phyloP scores from a whole-genome alignment of 2,113 vertebrate species.

The Cochlearius cochlearius region DNA sequence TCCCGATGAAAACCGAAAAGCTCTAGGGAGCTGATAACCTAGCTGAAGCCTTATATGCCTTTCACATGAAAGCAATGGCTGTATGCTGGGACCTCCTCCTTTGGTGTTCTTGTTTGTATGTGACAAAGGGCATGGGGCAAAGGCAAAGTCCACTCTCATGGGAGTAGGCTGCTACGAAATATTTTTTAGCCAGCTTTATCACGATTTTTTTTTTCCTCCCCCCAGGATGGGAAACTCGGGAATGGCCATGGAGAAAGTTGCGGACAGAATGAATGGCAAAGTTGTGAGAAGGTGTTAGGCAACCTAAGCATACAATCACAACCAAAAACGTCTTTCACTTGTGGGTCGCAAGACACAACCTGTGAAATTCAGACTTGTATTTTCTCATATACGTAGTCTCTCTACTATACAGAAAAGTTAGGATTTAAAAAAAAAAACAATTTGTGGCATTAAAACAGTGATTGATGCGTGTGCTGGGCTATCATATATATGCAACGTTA shows the following conservation, averaged over 20 bases:
- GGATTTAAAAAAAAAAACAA: neutral
- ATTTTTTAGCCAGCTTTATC: neutral
- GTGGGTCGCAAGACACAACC: neutral
- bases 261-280: neutral
- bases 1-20: neutral
- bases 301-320: neutral
- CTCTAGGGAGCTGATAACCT: neutral
- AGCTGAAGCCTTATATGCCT: neutral
- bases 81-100: neutral
- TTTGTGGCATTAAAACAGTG: neutral
- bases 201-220: neutral
- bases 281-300: neutral
- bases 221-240: neutral
- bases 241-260: neutral
- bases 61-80: neutral
- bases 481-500: neutral
- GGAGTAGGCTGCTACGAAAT: neutral
- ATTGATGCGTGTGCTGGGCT: neutral
- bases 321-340: neutral
- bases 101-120: neutral
- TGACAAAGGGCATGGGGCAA: neutral
- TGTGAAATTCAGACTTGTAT: neutral
- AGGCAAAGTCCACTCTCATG: neutral
- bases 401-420: neutral
- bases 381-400: neutral